These are phyloP conservation scores for Erythrocercus mccallii DNA, from an alignment of 2,113 vertebrate genomes.

Conservation along the genomic window DNA sequence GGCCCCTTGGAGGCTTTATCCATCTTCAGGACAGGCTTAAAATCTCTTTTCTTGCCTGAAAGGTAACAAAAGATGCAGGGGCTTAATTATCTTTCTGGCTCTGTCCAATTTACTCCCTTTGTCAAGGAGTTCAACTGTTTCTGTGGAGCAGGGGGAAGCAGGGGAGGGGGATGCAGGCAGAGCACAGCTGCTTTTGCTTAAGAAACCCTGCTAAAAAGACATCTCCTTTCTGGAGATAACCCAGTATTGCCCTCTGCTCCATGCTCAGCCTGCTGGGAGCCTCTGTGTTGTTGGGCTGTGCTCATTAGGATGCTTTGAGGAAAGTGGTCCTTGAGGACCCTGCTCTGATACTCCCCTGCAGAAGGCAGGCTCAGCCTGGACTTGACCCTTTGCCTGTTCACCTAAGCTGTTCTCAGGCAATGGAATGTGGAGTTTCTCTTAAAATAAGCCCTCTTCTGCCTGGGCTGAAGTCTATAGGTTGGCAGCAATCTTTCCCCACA, in stretches of 20 bases:
- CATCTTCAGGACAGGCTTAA: neutral
- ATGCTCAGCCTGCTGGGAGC: neutral
- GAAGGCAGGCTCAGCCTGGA: neutral
- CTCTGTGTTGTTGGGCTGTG: accelerated
- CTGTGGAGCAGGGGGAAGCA: neutral
- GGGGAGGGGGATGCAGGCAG: neutral
- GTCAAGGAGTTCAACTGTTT: accelerated
- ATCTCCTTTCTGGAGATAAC: neutral
- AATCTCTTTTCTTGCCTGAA: neutral
- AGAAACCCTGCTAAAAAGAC: neutral
- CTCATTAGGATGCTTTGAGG: neutral
- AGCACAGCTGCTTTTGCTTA: neutral
- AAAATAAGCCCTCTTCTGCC: neutral
- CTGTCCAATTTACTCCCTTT: neutral
- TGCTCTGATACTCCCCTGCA: neutral
- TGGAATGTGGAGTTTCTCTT: neutral
- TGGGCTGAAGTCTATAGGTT: neutral
- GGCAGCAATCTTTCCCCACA: accelerated
- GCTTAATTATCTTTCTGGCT: neutral
- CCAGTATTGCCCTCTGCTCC: neutral
- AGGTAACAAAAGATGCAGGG: neutral
- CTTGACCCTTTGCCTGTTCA: neutral
- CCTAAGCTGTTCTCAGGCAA: neutral
- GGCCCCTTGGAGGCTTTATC: neutral
- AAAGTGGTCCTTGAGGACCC: neutral